phyloP scores from a whole-genome alignment of 1,140 invertebrate species.

The Lerema accius region DNA sequence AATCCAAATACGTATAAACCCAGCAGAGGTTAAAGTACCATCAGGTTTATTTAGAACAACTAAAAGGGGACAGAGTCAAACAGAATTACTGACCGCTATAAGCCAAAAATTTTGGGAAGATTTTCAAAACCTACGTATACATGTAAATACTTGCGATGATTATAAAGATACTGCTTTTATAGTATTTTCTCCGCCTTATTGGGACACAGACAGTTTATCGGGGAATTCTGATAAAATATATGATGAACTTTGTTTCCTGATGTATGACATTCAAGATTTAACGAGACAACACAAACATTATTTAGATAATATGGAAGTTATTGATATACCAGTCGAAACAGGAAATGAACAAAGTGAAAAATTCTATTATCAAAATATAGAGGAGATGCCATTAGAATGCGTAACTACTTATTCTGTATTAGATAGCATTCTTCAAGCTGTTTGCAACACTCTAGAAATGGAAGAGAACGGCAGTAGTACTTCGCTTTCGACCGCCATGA shows the following conservation, averaged over 20 bases:
- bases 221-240: conserved; percentile 75
- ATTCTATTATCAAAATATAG: conserved; percentile 52
- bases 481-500: conserved; percentile 47
- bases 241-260: conserved; percentile 77
- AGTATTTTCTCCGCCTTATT: conserved; percentile 70
- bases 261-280: conserved; percentile 83
- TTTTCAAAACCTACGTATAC: conserved; percentile 58
- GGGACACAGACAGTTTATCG: conserved; percentile 50
- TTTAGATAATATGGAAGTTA: conserved; percentile 76
- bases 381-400: conserved; percentile 72
- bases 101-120: conserved; percentile 69
- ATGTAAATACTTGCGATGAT: conserved; percentile 46
- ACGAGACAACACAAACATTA: conserved; percentile 77
- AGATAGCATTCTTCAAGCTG: conserved; percentile 72
- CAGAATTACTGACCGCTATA: conserved; percentile 57
- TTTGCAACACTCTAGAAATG: conserved; percentile 45
- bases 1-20: conserved; percentile 65
- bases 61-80: conserved; percentile 63
- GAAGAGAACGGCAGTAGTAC: conserved; percentile 44
- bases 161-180: conserved; percentile 79
- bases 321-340: conserved; percentile 51
- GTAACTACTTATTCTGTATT: conserved; percentile 72
- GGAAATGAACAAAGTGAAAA: conserved; percentile 40
- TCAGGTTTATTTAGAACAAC: conserved; percentile 44
- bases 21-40: conserved; percentile 38